Evolutionary conservation across 2,113 vertebrate species (phyloP).

Genomic region (Indicator maculatus): DNA sequence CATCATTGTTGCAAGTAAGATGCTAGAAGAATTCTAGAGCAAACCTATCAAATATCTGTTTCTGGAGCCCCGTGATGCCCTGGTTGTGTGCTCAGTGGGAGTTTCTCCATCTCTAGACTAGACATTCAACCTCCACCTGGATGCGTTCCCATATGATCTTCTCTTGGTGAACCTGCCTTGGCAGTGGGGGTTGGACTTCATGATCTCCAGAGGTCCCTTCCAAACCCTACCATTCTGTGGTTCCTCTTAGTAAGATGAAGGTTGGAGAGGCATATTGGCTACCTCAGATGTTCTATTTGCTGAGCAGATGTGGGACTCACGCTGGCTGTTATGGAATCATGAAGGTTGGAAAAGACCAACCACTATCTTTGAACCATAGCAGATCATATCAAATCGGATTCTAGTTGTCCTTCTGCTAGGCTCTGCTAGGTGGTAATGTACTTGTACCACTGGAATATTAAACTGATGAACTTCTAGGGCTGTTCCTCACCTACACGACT

Average conservation of each 20-base stretch:
- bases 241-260: background rate
- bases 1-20: background rate
- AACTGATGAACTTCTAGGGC: background rate
- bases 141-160: too few species aligned
- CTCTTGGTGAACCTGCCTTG: too few species aligned
- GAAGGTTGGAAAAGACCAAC: too few species aligned
- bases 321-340: background rate
- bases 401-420: background rate
- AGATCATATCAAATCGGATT: background rate
- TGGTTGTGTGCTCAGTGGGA: accelerated
- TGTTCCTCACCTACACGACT: background rate
- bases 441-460: background rate
- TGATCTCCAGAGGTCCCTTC: too few species aligned
- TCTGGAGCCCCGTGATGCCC: background rate
- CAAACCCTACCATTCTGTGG: too few species aligned
- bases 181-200: too few species aligned
- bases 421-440: background rate
- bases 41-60: accelerated
- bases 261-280: background rate
- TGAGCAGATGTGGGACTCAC: background rate
- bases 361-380: background rate
- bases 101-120: background rate
- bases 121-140: too few species aligned
- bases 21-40: background rate
- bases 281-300: background rate